Evolutionary conservation across 2,113 vertebrate species (phyloP), one percentile per base, ranked within the genome.

Genomic region (Chaetodon trifascialis): DNA sequence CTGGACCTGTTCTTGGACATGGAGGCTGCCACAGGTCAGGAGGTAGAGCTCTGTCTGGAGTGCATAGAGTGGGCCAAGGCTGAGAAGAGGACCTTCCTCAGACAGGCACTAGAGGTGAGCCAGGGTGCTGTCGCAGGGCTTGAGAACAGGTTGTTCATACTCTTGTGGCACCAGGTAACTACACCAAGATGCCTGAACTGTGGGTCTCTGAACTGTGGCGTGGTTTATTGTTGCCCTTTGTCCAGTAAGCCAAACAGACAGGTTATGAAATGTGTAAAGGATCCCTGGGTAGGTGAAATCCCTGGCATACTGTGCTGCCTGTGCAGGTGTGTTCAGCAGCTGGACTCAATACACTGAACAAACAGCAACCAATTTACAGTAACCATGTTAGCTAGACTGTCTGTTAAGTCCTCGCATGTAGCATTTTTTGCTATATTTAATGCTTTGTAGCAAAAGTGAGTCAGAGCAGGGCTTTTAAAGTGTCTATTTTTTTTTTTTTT

Each of bases 51-150:
- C 73, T 99, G 98, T 89, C 95, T 99, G 93, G 98, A 99, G 90
- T 99, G 98, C 89, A 99, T 99, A 9, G 97, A 98, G 74, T 99
- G 98, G 98, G 98, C 98, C 93, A 98, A 99, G 93, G 95, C 95
- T 63, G 98, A 99, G 94, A 99, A 99, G 93, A 97, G 98, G 92
- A 99, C 98, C 56, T 99, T 99, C 92, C 95, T 99, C 83, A 95
- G 98, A 87, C 98, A 99, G 94, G 97, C 98, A 65, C 94, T 99
- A 59, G 98, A 99, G 97, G 98, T 99, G 94, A 1, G 72, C 63
- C 19, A 10, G 11, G 7, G 5, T n/a, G 65, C 1, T 30, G 59
- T 8, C 3, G 0, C 16, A 17, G 51, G 47, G 47, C 23, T 70
- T 16, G 30, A 51, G 25, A 63, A 60, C 72, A n/a, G 58, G 58